Evolutionary conservation across 1,140 invertebrate genomes (phyloP).

Genomic region (Vanessa tameamea): DNA sequence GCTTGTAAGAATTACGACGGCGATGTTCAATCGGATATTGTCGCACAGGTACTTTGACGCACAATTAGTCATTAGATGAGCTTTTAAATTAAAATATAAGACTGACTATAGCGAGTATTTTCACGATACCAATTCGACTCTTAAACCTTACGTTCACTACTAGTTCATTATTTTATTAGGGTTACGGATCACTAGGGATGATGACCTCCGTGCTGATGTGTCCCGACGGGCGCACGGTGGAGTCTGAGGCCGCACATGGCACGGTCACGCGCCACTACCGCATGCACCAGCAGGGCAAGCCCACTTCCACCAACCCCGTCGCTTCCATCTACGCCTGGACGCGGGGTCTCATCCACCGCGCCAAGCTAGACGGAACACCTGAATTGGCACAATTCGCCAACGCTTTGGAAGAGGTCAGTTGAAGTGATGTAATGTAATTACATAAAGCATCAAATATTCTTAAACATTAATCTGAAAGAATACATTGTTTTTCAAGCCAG

Average conservation of each 20-base stretch:
- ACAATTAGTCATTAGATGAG: neutral
- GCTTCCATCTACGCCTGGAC: conserved; percentile 97
- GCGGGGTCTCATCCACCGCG: conserved; percentile 90
- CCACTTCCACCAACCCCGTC: conserved; percentile 94
- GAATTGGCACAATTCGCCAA: conserved; percentile 84
- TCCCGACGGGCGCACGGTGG: conserved; percentile 94
- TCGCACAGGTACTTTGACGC: conserved; percentile 82
- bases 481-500: too few relatives aligned
- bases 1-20: conserved; percentile 96
- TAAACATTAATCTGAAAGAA: too few relatives aligned
- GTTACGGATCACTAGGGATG: conserved; percentile 92
- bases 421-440: neutral
- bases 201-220: conserved; percentile 96
- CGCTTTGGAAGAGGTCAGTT: conserved; percentile 77
- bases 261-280: conserved; percentile 95
- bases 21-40: conserved; percentile 94
- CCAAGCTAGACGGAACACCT: conserved; percentile 89
- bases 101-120: too few relatives aligned
- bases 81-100: too few relatives aligned
- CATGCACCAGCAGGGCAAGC: conserved; percentile 89
- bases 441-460: too few relatives aligned
- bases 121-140: too few relatives aligned
- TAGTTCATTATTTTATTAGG: conserved; percentile 78
- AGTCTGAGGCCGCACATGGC: conserved; percentile 95
- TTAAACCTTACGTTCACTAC: neutral